A percentile compares a stretch with the other conserved stretches of the same genome.
These are phyloP conservation scores for Erythrolamprus reginae DNA, from an alignment of 2,113 vertebrate species.

Conservation along the genomic window DNA sequence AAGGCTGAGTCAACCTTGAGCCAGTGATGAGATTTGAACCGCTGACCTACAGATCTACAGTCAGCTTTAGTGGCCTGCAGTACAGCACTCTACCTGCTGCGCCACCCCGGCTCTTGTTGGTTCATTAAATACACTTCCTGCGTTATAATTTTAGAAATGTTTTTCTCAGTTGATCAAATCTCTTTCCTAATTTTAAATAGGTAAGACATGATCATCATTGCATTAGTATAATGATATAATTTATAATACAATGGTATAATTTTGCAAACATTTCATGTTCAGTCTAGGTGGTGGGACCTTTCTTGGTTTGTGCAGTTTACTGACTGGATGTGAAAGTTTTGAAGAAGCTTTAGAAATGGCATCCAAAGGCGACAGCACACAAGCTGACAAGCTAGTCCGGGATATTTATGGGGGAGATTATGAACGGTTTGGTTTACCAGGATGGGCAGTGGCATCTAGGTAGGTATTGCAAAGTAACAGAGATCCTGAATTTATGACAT, in stretches of 20 bases:
- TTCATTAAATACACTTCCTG: not conserved
- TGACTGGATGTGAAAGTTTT: slow-evolving; percentile 81
- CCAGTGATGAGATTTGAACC: no score
- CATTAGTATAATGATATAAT: no score
- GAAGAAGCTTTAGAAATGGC: slow-evolving; percentile 83
- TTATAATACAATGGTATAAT: no score
- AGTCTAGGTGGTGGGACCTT: slow-evolving; percentile 82
- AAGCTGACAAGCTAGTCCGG: slow-evolving; percentile 75
- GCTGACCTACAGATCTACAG: no score
- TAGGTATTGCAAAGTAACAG: slow-evolving; percentile 34
- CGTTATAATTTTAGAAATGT: not conserved
- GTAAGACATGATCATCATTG: not conserved
- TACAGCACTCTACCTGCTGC: no score
- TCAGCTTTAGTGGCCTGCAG: no score
- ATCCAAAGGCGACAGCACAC: slow-evolving; percentile 78
- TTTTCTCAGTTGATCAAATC: not conserved
- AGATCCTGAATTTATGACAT: not conserved
- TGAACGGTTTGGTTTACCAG: slow-evolving; percentile 77
- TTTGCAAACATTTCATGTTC: slow-evolving; percentile 28
- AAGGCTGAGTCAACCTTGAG: no score
- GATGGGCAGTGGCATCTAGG: slow-evolving; percentile 81
- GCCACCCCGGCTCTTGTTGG: no score
- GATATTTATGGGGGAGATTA: slow-evolving; percentile 82
- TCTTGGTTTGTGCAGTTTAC: slow-evolving; percentile 76
- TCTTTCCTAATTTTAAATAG: not conserved